Percentiles rank a stretch among this genome's conserved stretches.
Evolutionary conservation across 2,888 invertebrate species (phyloP).

Genomic region (Pediacus dermestoides): DNA sequence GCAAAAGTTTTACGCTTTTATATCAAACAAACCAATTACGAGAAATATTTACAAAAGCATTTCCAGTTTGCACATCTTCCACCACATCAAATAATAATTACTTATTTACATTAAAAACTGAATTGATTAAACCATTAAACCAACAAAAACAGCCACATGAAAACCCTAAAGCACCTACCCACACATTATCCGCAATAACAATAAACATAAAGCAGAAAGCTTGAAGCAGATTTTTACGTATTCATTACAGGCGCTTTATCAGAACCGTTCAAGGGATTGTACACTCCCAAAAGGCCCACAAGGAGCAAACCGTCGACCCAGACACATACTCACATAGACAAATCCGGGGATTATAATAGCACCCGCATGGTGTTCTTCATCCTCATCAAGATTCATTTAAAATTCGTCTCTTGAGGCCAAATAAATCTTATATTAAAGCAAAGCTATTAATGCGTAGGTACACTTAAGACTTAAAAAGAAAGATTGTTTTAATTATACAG

Average conservation of each 20-base stretch:
- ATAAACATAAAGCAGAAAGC: slow-evolving; percentile 1
- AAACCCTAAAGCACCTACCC: background rate
- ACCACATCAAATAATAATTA: too few relatives aligned
- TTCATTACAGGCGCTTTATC: slow-evolving; percentile 1
- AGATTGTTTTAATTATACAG: too few relatives aligned
- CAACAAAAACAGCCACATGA: too few relatives aligned
- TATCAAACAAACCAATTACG: too few relatives aligned
- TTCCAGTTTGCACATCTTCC: too few relatives aligned
- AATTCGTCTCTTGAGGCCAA: slow-evolving; percentile 18
- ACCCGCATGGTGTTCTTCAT: slow-evolving; percentile 24
- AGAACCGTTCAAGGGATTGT: slow-evolving; percentile 1
- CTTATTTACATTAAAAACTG: too few relatives aligned
- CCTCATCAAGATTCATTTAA: slow-evolving; percentile 20
- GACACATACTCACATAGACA: background rate
- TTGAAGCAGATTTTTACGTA: background rate
- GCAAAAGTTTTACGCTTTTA: too few relatives aligned
- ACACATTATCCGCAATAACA: slow-evolving; percentile 2
- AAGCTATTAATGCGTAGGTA: slow-evolving; percentile 1
- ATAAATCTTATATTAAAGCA: slow-evolving; percentile 1
- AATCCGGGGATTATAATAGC: slow-evolving; percentile 20
- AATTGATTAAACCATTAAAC: too few relatives aligned
- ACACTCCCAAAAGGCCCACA: slow-evolving; percentile 3
- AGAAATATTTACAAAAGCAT: too few relatives aligned
- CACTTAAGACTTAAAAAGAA: too few relatives aligned
- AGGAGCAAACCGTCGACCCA: slow-evolving; percentile 2